Conservation (phyloP, 2,888 invertebrate genomes). For the Pelosia muscerda region DNA sequence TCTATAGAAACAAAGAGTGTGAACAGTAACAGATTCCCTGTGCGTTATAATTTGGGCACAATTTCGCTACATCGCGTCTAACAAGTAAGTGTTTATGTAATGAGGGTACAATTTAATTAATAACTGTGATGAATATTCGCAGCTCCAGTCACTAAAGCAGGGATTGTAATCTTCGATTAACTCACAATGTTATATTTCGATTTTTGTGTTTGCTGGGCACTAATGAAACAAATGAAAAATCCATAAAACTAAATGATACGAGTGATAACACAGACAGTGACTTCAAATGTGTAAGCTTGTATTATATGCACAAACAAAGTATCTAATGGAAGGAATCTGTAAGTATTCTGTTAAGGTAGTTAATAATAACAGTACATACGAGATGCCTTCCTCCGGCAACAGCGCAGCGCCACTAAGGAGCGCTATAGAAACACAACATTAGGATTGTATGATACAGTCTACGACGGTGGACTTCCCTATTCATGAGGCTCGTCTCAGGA, state of each 20-base stretch:
- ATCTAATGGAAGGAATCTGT: too few species aligned
- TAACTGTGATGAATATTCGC: background rate
- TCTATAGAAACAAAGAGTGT: conserved; percentile 24
- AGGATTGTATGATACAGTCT: background rate
- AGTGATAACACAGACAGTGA: too few species aligned
- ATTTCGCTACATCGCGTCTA: conserved; percentile 23
- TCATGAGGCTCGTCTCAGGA: background rate
- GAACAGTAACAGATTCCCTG: conserved; percentile 27
- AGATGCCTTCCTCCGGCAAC: too few species aligned
- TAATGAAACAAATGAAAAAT: too few species aligned
- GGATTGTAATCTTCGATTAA: background rate
- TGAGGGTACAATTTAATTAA: conserved; percentile 22
- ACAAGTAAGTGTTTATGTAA: conserved; percentile 28
- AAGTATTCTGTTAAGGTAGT: too few species aligned
- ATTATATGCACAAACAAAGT: too few species aligned
- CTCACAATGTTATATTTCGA: too few species aligned
- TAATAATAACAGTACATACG: too few species aligned
- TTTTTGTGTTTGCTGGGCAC: too few species aligned
- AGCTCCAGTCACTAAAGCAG: background rate
- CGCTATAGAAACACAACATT: background rate
- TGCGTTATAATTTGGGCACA: conserved; percentile 33
- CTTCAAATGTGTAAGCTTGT: too few species aligned
- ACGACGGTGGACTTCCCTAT: background rate
- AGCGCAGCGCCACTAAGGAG: background rate
- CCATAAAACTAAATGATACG: too few species aligned